These are phyloP conservation scores for Mormyrus lacerda DNA, from an alignment of 2,113 vertebrate genomes.

Conservation along the genomic window DNA sequence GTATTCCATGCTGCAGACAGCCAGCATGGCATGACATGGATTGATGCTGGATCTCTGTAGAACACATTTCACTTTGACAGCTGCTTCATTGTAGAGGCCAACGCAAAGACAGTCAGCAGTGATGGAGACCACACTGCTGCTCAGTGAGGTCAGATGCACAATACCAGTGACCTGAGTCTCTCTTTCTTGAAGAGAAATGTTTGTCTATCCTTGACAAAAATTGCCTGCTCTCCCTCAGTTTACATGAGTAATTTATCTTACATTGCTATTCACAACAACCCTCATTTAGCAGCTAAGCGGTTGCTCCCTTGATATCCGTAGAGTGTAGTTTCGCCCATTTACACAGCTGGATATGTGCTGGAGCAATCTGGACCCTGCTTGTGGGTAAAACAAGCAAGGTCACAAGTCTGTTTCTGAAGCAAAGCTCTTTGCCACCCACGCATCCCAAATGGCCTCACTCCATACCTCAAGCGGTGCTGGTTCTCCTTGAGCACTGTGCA, in stretches of 20 bases:
- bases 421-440: background rate
- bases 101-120: background rate
- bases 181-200: background rate
- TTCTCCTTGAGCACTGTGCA: background rate
- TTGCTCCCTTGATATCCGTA: background rate
- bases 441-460: background rate
- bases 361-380: background rate
- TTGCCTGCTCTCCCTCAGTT: background rate
- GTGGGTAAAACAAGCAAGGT: background rate
- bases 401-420: background rate
- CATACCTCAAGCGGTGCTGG: background rate
- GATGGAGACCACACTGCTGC: background rate
- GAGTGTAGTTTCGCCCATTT: background rate
- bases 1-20: background rate
- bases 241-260: background rate
- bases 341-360: background rate
- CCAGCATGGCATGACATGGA: background rate
- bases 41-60: background rate
- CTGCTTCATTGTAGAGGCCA: background rate
- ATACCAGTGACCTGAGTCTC: background rate
- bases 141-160: background rate
- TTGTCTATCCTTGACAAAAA: background rate
- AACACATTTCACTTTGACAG: background rate
- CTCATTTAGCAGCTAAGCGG: background rate
- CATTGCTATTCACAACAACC: background rate